Evolutionary conservation across 2,113 vertebrate species (phyloP), one percentile per base, ranked within the genome.

Genomic region (Abramis brama): DNA sequence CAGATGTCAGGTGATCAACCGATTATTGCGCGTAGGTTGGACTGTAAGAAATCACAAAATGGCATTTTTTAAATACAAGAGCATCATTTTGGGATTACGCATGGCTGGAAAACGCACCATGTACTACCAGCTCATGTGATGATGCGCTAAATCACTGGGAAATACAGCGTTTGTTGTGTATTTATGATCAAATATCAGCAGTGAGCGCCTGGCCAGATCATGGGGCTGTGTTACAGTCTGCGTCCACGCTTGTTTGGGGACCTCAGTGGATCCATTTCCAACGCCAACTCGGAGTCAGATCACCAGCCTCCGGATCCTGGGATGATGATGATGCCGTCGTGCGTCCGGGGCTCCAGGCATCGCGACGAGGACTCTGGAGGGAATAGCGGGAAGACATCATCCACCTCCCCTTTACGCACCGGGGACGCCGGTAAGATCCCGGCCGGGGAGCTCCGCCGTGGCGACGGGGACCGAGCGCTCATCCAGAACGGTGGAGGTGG

Each of bases 181-280:
- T 89, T 92, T 87, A 84, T 89, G 90, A 52, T 88, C 91, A 91
- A 91, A 94, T 93, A 92, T 93, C 92, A 87, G 91, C 90, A 86
- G 90, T 91, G 86, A 88, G 66, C 91, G 89, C 88, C 84, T 91
- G 90, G 82, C 91, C 91, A 92, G 92, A 94, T 93, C 94, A 98
- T 98, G 97, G 97, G 97, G 93, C 95, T 99, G 92, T 99, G 97
- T 93, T 97, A 98, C 93, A 98, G 97, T 89, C 92, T 99, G 93
- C 96, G 97, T 91, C 97, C 97, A 92, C 96, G 97, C 93, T 95
- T 98, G 90, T 98, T 98, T 91, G 96, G 97, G 83, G 95, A 95
- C 86, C 90, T 96, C 84, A 96, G 93, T 88, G 96, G 95, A 73
- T 95, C 94, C 87, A 93, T 96, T 91, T 95, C 95, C 86, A 96